phyloP scores from a whole-genome alignment of 2,113 vertebrate genomes.

The Hippotragus niger region DNA sequence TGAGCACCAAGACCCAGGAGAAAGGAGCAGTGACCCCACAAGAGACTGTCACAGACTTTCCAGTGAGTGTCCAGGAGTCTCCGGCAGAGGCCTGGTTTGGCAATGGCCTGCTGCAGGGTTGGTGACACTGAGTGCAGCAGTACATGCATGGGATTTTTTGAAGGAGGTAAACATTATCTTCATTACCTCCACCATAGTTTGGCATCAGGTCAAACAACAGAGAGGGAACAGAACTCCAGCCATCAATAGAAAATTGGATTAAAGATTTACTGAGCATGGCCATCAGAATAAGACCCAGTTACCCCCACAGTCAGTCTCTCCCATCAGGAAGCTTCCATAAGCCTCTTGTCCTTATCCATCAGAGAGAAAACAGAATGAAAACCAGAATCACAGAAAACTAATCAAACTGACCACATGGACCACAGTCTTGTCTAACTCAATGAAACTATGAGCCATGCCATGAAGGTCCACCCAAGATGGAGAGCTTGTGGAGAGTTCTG shows the following conservation, averaged over 20 bases:
- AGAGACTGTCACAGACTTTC: not conserved
- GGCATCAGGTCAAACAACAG: not conserved
- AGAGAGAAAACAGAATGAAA: too few species aligned
- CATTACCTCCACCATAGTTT: not conserved
- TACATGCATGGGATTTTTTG: not conserved
- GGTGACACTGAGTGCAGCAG: not conserved
- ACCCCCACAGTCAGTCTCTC: not conserved
- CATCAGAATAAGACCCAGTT: not conserved
- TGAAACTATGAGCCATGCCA: not conserved
- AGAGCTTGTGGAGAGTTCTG: not conserved
- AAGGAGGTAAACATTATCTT: not conserved
- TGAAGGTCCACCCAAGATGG: not conserved
- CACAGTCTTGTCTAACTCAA: not conserved
- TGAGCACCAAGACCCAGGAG: not conserved
- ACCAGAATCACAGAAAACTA: not conserved
- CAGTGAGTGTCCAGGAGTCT: not conserved
- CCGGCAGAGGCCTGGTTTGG: accelerated
- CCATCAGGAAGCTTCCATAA: not conserved
- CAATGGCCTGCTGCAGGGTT: accelerated
- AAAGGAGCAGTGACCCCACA: not conserved
- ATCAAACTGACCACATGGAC: not conserved
- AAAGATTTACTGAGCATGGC: not conserved
- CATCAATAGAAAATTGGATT: not conserved
- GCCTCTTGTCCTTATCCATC: too few species aligned
- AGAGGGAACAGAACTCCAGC: not conserved